Base-by-base conservation (phyloP, 2,113 vertebrate genomes). In the Catharus fuscescens region DNA sequence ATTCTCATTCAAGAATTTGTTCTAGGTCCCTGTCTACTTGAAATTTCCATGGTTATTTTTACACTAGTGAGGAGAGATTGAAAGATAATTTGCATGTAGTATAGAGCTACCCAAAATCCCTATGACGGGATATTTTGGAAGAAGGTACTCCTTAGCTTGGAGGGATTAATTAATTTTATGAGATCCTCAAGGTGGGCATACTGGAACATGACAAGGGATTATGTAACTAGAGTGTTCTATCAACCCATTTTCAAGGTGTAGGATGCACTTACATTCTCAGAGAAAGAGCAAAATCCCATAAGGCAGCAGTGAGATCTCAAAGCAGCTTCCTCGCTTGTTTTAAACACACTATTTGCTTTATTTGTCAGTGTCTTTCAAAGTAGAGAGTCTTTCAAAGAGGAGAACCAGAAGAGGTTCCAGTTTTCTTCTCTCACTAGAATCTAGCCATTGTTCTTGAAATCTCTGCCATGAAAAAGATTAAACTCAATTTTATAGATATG, bases 141-240 rank as follows among this genome's bases (percentile, higher is more conserved):
- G 9, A 47, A 5, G 14, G 1, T 21, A n/a, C 64, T 80, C 44
- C 6, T 76, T 60, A 60, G 1, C 26, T 71, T 1, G 8, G 34
- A 85, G 10, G 2, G 6, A 34, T 31, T 34, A 19, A 29, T 52
- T 13, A 26, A 12, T 40, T 8, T 17, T 45, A 28, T 2, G 0
- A 29, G 11, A 57, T 17, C 2, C 31, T 71, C 13, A 67, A 32
- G 3, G 21, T 66, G 11, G 9, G 11, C 5, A 40, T 66, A 65
- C 40, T n/a, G 5, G 15, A 4, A 48, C 48, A 60, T 1, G 3
- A 24, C 12, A 62, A 28, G 3, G 7, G 19, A 4, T 3, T 86
- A 80, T 80, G 15, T 10, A 71, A 54, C 17, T 69, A 25, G 12
- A 26, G 12, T 29, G 11, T 53, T 61, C 8, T 20, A 60, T 8